Conservation (phyloP, 37 sponge, comb jelly and placozoan species). For the Halichondria panicea region DNA sequence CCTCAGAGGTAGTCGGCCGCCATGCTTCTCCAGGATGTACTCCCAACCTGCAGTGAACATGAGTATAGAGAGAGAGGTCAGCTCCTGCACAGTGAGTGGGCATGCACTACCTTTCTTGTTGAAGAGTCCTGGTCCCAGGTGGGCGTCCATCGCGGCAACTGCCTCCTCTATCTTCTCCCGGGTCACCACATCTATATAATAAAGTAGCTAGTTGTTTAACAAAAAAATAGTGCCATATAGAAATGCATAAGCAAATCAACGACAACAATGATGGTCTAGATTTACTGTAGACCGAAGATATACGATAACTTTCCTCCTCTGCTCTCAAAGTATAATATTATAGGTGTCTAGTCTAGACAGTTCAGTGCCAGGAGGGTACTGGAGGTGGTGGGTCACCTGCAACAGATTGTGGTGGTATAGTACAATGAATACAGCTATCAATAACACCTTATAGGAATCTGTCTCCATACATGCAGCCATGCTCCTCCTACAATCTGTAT, state of each 20-base stretch:
- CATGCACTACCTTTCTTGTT: slow-evolving; percentile 88
- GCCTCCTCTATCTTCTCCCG: slow-evolving; percentile 89
- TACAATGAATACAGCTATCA: no score
- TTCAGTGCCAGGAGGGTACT: slow-evolving; percentile 86
- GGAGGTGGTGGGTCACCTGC: slow-evolving; percentile 80
- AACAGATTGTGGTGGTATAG: no score
- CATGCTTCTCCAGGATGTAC: slow-evolving; percentile 84
- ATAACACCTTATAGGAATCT: no score
- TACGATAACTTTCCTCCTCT: slow-evolving; percentile 83
- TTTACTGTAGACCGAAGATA: slow-evolving; percentile 92
- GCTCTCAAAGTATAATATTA: slow-evolving; percentile 92
- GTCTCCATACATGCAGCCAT: no score
- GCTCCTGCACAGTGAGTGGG: no score
- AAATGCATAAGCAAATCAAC: not conserved
- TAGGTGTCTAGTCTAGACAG: no score
- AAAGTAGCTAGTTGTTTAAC: slow-evolving; percentile 71
- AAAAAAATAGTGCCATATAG: no score
- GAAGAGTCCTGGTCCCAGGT: slow-evolving; percentile 79
- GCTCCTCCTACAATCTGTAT: no score
- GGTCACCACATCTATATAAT: slow-evolving; percentile 88
- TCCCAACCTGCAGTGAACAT: slow-evolving; percentile 77
- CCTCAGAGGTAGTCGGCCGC: slow-evolving; percentile 76
- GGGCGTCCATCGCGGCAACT: slow-evolving; percentile 65
- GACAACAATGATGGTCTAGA: no score
- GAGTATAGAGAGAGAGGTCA: no score